Base-by-base conservation (phyloP, 2,797 vertebrate genomes). In the Diceros bicornis region DNA sequence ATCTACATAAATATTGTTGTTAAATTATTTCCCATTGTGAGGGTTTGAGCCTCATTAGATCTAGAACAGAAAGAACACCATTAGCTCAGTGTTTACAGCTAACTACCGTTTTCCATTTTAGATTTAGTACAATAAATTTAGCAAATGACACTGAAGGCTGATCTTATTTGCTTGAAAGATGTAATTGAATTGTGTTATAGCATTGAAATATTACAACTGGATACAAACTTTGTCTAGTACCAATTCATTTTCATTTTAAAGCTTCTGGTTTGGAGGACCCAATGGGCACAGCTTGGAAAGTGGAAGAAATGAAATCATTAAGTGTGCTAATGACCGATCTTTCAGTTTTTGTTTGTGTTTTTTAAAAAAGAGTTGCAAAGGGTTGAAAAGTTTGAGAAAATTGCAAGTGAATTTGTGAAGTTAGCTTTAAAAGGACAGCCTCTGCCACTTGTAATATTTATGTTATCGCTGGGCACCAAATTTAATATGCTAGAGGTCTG, bases 91-190 rank as follows among this genome's bases (percentile, higher is more conserved):
- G 87, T 95, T 96, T 96, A 93, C 44, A 89, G 27, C 64, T 92
- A 96, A 90, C 61, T 92, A 92, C 79, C 66, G 29, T 96, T 96
- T 96, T 94, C 86, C 68, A 32, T 94, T 96, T 97, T 87, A 86
- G 62, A 71, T 96, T 75, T 90, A 64, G 37, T 87, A 25, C 55
- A 82, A 97, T 84, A 95, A 87, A 91, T 91, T 90, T 81, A 96
- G 81, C 84, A 94, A 96, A 97, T 4, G 86, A 84, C 59, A 78
- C 41, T 59, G 85, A 83, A 97, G 96, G 89, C 41, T 72, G 62
- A 74, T 83, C 85, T 92, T 84, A 41, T 32, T 95, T 68, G 82
- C n/a, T 93, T 77, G 41, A 94, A 95, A 95, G 90, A 86, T 55
- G 27, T 83, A 93, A 96, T 78, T 91, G 85, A 91, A 81, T 77